Evolutionary conservation across 1,140 invertebrate genomes (phyloP), one percentile per base, ranked within the genome.

Genomic region (Bombyx mandarina): DNA sequence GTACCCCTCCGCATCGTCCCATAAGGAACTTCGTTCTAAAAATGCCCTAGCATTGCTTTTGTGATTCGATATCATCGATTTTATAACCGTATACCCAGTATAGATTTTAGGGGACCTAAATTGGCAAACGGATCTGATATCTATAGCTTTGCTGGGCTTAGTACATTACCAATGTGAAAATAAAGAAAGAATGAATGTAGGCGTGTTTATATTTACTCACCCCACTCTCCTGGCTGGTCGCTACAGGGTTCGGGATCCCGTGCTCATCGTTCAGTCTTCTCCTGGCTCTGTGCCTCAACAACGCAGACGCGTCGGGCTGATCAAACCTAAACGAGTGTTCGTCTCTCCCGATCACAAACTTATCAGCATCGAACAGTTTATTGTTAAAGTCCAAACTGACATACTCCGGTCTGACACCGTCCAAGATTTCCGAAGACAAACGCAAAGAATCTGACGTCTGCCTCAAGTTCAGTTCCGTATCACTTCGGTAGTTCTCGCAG

Each of bases 151-250:
- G 12, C 12, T 18, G 12, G 26, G 26, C 4, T 35, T 5, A 35
- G 26, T 5, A 35, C 26, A 35, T 5, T 3, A 1, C 26, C 26
- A 35, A 35, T 5, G 12, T 18, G 12, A 18, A 1, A 18, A 18
- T 18, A 18, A 18, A 18, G 12, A 0, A 18, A 1, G 26, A 5
- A 35, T 35, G 26, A 35, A 35, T 35, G 26, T 35, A 2, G 0
- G 2, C 26, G 4, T 2, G 26, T 35, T 35, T 9, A 18, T 7
- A n/a, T 50, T 18, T 60, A 79, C 83, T 84, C 59, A 85, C 83
- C 83, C 82, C 83, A 59, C 82, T 85, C 66, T 86, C 82, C 61
- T 86, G 83, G 49, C 82, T 85, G 52, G 79, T 82, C 22, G 71
- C 74, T 1, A 75, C 60, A 9, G 78, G 81, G 9, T 71, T 73